Percentiles rank a stretch among this genome's conserved stretches.
Evolutionary conservation across 2,888 invertebrate species (phyloP).

Genomic region (Crioceris asparagi): DNA sequence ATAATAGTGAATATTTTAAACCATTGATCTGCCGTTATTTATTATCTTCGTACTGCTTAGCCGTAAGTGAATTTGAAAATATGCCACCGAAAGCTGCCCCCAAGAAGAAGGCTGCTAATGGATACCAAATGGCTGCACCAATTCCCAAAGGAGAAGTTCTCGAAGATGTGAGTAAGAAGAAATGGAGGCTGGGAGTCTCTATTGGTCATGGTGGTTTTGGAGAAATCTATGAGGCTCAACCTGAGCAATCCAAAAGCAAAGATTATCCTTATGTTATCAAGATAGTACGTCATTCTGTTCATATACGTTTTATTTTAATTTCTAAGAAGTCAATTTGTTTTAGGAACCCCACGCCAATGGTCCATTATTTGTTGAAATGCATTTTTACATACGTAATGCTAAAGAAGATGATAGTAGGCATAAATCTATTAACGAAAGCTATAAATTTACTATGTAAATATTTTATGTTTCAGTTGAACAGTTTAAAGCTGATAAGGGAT

Average conservation of each 20-base stretch:
- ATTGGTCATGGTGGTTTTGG: conserved; percentile 92
- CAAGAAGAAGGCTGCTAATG: conserved; percentile 39
- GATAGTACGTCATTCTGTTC: conserved; percentile 71
- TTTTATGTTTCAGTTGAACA: conserved; percentile 48
- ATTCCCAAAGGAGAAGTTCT: conserved; percentile 68
- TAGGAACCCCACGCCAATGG: conserved; percentile 89
- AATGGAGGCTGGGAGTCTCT: conserved; percentile 78
- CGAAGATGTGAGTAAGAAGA: conserved; percentile 61
- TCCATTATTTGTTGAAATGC: conserved; percentile 87
- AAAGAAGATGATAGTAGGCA: conserved; percentile 56
- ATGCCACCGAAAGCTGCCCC: conserved; percentile 14
- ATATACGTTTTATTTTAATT: background rate
- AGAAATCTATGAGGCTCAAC: conserved; percentile 78
- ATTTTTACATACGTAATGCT: conserved; percentile 74
- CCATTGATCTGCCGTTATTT: too few relatives aligned
- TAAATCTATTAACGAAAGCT: conserved; percentile 16
- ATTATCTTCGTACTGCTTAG: too few relatives aligned
- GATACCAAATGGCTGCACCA: conserved; percentile 55
- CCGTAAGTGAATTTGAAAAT: too few relatives aligned
- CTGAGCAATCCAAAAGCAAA: conserved; percentile 39
- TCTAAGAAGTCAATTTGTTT: conserved; percentile 13
- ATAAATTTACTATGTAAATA: background rate
- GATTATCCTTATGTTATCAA: conserved; percentile 62
- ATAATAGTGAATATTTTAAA: too few relatives aligned
- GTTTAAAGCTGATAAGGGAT: conserved; percentile 56